A percentile compares a stretch with the other conserved stretches of the same genome.
phyloP scores from a whole-genome alignment of 1,140 invertebrate species.

The Diuraphis noxia region DNA sequence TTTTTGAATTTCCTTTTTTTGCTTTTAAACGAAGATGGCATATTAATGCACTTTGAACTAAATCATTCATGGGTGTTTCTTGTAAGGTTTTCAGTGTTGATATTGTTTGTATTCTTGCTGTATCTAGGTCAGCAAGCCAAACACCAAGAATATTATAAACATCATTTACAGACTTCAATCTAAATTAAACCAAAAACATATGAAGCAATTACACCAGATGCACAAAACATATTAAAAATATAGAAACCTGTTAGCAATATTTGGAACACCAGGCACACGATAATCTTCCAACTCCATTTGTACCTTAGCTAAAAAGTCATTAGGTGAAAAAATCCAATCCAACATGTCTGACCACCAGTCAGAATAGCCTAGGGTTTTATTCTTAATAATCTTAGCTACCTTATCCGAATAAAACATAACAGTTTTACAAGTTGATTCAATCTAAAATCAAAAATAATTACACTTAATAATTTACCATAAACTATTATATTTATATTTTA shows the following conservation, averaged over 20 bases:
- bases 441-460: not conserved
- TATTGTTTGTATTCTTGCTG: conserved; percentile 60
- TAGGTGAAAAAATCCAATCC: conserved; percentile 46
- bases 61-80: conserved; percentile 58
- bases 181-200: conserved; percentile 48
- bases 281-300: conserved; percentile 46
- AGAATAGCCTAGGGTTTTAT: conserved; percentile 52
- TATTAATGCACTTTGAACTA: conserved; percentile 66
- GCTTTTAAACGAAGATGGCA: conserved; percentile 68
- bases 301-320: conserved; percentile 55
- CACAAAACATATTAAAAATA: not conserved
- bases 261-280: conserved; percentile 39
- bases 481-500: not conserved
- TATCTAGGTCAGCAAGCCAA: conserved; percentile 61
- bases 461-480: not conserved
- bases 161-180: conserved; percentile 59
- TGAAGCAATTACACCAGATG: not conserved
- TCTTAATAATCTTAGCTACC: conserved; percentile 21
- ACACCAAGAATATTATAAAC: conserved; percentile 61
- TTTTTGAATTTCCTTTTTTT: conserved; percentile 54
- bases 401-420: conserved; percentile 27
- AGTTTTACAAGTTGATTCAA: conserved; percentile 25
- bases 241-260: conserved; percentile 30
- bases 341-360: conserved; percentile 57
- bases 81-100: conserved; percentile 60